phyloP scores from a whole-genome alignment of 2,888 invertebrate species.

The Diploptera punctata region DNA sequence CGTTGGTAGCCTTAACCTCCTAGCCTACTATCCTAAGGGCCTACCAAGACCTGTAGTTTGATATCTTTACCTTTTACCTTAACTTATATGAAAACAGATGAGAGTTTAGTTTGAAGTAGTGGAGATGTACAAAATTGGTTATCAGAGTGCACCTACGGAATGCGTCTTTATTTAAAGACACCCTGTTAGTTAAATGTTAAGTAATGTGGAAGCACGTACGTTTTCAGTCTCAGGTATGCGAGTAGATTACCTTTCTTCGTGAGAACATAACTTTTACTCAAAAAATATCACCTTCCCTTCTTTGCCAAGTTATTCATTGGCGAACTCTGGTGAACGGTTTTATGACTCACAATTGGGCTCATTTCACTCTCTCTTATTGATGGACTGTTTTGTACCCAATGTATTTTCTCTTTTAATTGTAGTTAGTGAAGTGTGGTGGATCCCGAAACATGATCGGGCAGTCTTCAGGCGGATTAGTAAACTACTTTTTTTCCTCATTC shows the following conservation, averaged over 20 bases:
- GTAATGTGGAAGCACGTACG: neutral
- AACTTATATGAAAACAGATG: too few relatives aligned
- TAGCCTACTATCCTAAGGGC: too few relatives aligned
- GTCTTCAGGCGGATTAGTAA: neutral
- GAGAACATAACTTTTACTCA: neutral
- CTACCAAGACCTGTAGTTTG: too few relatives aligned
- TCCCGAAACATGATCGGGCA: constrained; percentile 4
- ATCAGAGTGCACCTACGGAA: too few relatives aligned
- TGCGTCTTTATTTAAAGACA: too few relatives aligned
- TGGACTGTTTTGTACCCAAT: neutral
- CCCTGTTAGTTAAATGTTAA: neutral
- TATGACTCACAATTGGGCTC: neutral
- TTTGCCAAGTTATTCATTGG: neutral
- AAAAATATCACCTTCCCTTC: too few relatives aligned
- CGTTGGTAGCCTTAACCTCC: too few relatives aligned
- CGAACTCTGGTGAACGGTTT: neutral
- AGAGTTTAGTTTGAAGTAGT: too few relatives aligned
- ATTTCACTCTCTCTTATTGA: neutral
- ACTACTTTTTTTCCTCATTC: neutral
- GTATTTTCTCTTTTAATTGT: neutral
- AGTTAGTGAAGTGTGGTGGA: neutral
- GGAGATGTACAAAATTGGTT: too few relatives aligned
- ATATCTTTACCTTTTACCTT: too few relatives aligned
- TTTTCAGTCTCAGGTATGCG: neutral
- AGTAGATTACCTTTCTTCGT: neutral